A percentile compares a stretch with the other conserved stretches of the same genome.
These are phyloP conservation scores for Luidia sarsii DNA, from an alignment of 53 echinoderm and acorn worm species.

Conservation along the genomic window DNA sequence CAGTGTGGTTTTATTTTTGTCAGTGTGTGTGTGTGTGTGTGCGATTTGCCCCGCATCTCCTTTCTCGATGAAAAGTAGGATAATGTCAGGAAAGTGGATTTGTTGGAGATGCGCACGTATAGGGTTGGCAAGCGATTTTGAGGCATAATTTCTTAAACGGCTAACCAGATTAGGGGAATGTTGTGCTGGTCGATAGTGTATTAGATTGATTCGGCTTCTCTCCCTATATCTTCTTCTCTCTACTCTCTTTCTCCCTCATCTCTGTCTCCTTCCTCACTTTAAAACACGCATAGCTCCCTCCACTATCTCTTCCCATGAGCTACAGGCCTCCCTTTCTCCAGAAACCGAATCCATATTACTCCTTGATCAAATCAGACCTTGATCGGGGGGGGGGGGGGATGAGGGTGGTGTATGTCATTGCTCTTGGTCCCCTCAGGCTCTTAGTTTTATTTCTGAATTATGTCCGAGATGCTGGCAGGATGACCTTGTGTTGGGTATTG, in stretches of 20 bases:
- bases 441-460: slow-evolving; percentile 35
- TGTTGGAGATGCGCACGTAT: background rate
- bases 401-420: slow-evolving; percentile 21
- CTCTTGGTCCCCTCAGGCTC: slow-evolving; percentile 4
- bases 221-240: too few relatives aligned
- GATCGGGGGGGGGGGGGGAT: too few relatives aligned
- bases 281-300: too few relatives aligned
- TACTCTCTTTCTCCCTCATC: too few relatives aligned
- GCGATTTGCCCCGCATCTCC: too few relatives aligned
- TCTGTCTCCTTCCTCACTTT: too few relatives aligned
- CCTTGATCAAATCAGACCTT: slow-evolving; percentile 26
- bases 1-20: too few relatives aligned
- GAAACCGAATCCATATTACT: background rate
- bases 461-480: slow-evolving; percentile 10
- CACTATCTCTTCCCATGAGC: background rate
- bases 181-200: background rate
- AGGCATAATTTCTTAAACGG: background rate
- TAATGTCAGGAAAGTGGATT: background rate
- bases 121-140: background rate
- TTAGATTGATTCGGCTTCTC: too few relatives aligned
- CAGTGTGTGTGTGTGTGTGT: too few relatives aligned
- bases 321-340: background rate
- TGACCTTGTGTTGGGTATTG: slow-evolving; percentile 34
- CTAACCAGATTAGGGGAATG: background rate
- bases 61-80: too few relatives aligned